These are phyloP conservation scores for Heliconius charithonia DNA, from an alignment of 2,888 invertebrate genomes.

Conservation along the genomic window DNA sequence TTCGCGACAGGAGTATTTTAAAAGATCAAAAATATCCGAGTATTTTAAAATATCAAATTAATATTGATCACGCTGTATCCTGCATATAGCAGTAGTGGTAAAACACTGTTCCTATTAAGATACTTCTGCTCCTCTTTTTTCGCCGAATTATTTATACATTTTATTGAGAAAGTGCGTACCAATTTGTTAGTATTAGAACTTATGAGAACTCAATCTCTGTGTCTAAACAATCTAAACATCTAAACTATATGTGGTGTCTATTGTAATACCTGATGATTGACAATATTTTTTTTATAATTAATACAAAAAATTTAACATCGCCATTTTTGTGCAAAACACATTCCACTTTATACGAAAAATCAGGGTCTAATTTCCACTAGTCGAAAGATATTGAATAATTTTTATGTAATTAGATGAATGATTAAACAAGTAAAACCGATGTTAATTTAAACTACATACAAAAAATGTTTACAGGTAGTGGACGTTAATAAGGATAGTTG, in stretches of 20 bases:
- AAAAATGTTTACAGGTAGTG: slow-evolving; percentile 81
- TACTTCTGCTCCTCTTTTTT: too few relatives aligned
- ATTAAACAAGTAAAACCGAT: not conserved
- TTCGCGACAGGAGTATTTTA: too few relatives aligned
- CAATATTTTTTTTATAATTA: not conserved
- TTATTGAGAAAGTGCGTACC: too few relatives aligned
- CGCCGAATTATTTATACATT: not conserved
- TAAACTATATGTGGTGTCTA: too few relatives aligned
- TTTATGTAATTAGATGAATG: not conserved
- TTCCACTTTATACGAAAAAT: not conserved
- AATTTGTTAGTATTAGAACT: too few relatives aligned
- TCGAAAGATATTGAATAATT: not conserved
- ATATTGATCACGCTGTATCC: not conserved
- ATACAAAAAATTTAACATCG: not conserved
- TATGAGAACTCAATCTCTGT: too few relatives aligned
- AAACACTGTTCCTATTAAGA: too few relatives aligned
- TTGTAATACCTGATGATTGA: too few relatives aligned
- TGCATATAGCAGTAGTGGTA: too few relatives aligned
- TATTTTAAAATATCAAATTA: too few relatives aligned
- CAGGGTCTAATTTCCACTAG: not conserved
- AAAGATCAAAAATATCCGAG: too few relatives aligned
- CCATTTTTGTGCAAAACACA: not conserved
- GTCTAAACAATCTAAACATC: too few relatives aligned
- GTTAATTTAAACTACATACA: not conserved
- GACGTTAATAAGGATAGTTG: slow-evolving; percentile 88